Conservation (phyloP, 1,140 invertebrate species). For the Heliconius melpomene region DNA sequence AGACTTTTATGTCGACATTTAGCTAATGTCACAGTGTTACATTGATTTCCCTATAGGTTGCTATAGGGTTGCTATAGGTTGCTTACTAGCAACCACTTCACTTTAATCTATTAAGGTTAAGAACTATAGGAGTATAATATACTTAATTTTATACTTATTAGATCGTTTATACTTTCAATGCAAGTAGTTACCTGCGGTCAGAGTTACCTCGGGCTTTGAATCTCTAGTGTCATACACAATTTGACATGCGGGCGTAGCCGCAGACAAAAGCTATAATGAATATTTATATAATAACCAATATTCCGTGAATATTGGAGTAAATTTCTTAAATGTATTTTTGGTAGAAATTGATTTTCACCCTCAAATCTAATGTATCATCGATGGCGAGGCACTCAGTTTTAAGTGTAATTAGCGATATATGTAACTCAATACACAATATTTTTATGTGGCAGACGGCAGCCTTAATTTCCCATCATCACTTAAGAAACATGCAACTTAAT, state of each 20-base stretch:
- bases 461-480: no score
- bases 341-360: neutral
- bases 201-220: no score
- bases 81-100: neutral
- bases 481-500: no score
- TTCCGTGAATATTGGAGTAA: neutral
- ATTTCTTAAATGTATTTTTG: neutral
- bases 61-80: neutral
- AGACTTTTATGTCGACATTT: slow-evolving; percentile 15
- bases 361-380: neutral
- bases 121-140: neutral
- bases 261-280: no score
- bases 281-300: neutral
- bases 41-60: slow-evolving; percentile 20
- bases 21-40: slow-evolving; percentile 4
- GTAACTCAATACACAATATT: neutral
- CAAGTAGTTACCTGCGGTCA: no score
- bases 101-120: neutral
- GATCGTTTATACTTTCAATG: no score
- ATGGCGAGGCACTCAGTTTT: neutral
- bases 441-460: neutral
- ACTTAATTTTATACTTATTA: neutral
- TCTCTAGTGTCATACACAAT: no score
- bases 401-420: neutral
- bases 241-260: no score